Conservation (phyloP, 2,113 vertebrate species). For the Vulpes ferrilata region DNA sequence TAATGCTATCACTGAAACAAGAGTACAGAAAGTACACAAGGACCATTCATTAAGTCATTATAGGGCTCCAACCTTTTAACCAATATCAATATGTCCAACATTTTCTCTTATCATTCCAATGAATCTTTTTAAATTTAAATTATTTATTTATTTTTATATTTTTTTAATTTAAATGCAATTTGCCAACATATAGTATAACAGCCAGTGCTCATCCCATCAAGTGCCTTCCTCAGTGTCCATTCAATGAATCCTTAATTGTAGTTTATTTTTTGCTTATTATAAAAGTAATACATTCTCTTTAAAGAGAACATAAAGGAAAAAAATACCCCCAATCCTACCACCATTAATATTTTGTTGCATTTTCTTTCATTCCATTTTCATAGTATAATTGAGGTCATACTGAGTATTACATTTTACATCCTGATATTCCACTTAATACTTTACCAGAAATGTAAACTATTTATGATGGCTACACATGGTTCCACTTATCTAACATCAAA, state of each 20-base stretch:
- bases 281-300: slow-evolving; percentile 48
- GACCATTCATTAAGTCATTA: slow-evolving; percentile 23
- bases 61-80: not conserved
- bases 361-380: slow-evolving; percentile 46
- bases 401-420: slow-evolving; percentile 13
- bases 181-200: too few relatives aligned
- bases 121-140: not conserved
- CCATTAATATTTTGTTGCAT: slow-evolving; percentile 42
- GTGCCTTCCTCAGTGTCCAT: too few relatives aligned
- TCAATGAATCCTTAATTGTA: slow-evolving; percentile 35
- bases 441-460: slow-evolving; percentile 27
- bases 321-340: not conserved
- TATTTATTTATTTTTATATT: too few relatives aligned
- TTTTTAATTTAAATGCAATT: too few relatives aligned
- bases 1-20: slow-evolving; percentile 36
- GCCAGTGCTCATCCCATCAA: too few relatives aligned
- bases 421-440: slow-evolving; percentile 9
- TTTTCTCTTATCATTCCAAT: not conserved
- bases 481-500: not conserved
- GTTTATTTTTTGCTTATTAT: slow-evolving; percentile 57
- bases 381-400: slow-evolving; percentile 27
- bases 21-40: not conserved
- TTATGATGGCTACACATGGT: not conserved
- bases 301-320: slow-evolving; percentile 44
- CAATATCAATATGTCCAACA: slow-evolving; percentile 1